Evolutionary conservation across 2,888 invertebrate genomes (phyloP), one percentile per base, ranked within the genome.

Genomic region (Eristalis intricaria): DNA sequence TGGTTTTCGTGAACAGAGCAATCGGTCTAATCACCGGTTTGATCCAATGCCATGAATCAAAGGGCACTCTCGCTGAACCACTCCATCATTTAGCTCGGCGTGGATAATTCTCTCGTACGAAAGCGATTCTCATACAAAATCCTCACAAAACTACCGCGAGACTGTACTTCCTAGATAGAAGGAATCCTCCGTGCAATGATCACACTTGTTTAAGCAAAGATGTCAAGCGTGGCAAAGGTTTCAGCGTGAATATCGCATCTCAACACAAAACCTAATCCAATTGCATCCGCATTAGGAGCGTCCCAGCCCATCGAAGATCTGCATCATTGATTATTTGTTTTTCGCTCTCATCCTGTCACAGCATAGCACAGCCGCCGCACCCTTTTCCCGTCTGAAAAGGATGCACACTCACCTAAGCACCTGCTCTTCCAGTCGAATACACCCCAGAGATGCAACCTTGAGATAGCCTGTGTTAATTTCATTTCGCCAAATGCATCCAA

Each of bases 351-450:
- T 43, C 43, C 19, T 19, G 50, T 43, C 43, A n/a, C 43, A 43
- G n/a, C 8, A 8, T n/a, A 50, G 19, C n/a, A 19, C 19, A 50
- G n/a, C 50, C 1, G 26, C 8, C 50, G 19, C 50, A 50, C 50
- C 50, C 50, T 50, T 50, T 50, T n/a, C 1, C 19, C 8, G 2
- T 1, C 1, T 1, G 11, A 19, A 60, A 60, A 60, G 60, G 60
- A 29, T 77, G 60, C 40, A 7, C 50, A 8, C 19, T 50, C 50
- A 69, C 38, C n/a, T n/a, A 2, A 65, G 13, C 69, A 77, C 56
- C 77, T 77, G 77, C 69, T 32, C 26, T 63, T 35, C 15, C 35
- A 63, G 13, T 26, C 68, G 68, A 61, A 32, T 22, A 65, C 61
- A 61, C 68, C 61, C 50, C 50, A 3, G 11, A 35, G 61, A 77